These are phyloP conservation scores for Cardiocondyla obscurior DNA, from an alignment of 1,140 invertebrate species.

Conservation along the genomic window DNA sequence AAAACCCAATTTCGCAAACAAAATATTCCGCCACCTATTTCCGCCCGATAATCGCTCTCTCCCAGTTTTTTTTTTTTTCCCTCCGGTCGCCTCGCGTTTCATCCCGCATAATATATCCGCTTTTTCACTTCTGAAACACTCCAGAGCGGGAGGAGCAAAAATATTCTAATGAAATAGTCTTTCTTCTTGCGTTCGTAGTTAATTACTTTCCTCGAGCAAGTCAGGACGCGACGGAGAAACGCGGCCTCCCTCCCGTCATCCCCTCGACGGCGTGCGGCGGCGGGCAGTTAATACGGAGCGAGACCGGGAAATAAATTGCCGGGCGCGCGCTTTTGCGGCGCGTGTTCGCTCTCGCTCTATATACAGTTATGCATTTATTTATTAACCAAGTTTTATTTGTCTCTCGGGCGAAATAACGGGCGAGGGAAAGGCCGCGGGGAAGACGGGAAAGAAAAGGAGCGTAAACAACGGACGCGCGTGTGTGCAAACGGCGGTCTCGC, in stretches of 20 bases:
- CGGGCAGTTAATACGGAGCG: slow-evolving; percentile 44
- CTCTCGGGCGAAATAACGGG: slow-evolving; percentile 60
- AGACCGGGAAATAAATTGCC: slow-evolving; percentile 51
- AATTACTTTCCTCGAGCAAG: slow-evolving; percentile 43
- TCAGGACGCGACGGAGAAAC: slow-evolving; percentile 10
- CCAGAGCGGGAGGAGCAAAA: slow-evolving; percentile 10
- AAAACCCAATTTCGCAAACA: neutral
- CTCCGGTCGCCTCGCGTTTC: neutral
- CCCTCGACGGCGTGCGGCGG: neutral
- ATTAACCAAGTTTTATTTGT: slow-evolving; percentile 71
- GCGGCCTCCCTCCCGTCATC: too few relatives aligned
- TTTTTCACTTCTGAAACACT: neutral
- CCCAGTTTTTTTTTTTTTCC: too few relatives aligned
- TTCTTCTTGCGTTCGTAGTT: slow-evolving; percentile 38
- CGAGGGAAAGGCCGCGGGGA: slow-evolving; percentile 1
- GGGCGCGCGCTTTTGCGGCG: neutral
- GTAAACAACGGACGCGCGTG: slow-evolving; percentile 63
- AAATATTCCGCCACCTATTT: neutral
- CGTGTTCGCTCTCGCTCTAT: neutral
- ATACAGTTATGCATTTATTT: slow-evolving; percentile 71
- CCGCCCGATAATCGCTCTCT: neutral
- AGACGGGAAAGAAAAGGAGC: slow-evolving; percentile 4
- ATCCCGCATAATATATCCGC: neutral
- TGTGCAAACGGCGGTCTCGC: slow-evolving; percentile 53
- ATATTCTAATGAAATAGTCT: slow-evolving; percentile 42